Evolutionary conservation across 2,888 invertebrate species (phyloP), one percentile per base, ranked within the genome.

Genomic region (Seladonia tumulorum): DNA sequence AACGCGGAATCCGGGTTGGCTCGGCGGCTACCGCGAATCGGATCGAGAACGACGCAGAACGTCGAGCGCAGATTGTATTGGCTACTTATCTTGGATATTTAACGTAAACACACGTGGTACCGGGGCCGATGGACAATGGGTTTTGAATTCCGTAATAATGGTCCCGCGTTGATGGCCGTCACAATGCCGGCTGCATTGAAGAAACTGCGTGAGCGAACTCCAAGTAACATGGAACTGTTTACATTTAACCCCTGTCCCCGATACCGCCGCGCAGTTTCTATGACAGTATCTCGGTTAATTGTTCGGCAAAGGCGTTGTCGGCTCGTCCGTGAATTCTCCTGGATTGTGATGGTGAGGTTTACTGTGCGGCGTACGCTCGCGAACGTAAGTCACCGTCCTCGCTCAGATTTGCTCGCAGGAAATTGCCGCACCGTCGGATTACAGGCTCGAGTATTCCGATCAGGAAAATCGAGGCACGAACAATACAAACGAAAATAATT

Each of bases 211-310:
- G n/a, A 25, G 47, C 29, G 53, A 79, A 77, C 77, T 76, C 29
- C 25, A 39, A 57, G 82, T 76, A 73, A 77, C 70, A 49, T 39
- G 70, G 49, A 77, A 76, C 76, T 53, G 71, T 84, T 84, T 84
- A 81, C 78, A 77, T 84, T 84, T 78, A 81, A 73, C 84, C 77
- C 79, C 77, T 77, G 80, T 77, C 71, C 68, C 47, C 70, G 81
- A 66, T 76, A 74, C 75, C 49, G 39, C 47, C 63, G 49, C 25
- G 42, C 79, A n/a, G 79, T 73, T 83, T 79, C 83, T 49, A 75
- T 78, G 60, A 63, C 80, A 70, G 76, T 81, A 77, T 84, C 75
- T 80, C 75, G 86, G 81, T 78, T 86, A 86, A 81, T 86, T 81
- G 77, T 78, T 53, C 49, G 77, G 73, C 60, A 81, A 81, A 78